These are phyloP conservation scores for Mylabris phalerata DNA, from an alignment of 1,140 invertebrate species.

Conservation along the genomic window DNA sequence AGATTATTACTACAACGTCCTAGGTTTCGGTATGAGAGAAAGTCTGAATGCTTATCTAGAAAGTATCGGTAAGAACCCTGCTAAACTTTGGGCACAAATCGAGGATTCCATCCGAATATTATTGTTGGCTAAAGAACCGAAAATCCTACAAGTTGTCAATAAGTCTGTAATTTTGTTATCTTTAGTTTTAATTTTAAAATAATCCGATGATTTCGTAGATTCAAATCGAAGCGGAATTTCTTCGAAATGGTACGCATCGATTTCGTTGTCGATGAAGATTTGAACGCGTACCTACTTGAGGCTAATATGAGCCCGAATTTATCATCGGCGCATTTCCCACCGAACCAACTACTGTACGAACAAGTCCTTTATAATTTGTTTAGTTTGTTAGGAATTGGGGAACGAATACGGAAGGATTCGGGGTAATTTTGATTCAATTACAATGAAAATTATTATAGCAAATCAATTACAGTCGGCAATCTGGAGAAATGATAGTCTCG, in stretches of 20 bases:
- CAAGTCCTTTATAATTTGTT: constrained; percentile 87
- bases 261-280: constrained; percentile 81
- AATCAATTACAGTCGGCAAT: constrained; percentile 15
- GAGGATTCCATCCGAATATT: constrained; percentile 70
- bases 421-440: constrained; percentile 9
- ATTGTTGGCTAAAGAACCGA: constrained; percentile 66
- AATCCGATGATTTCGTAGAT: constrained; percentile 22
- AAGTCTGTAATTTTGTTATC: constrained; percentile 25
- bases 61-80: constrained; percentile 61
- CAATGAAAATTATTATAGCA: not conserved
- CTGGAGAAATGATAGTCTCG: constrained; percentile 62
- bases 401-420: constrained; percentile 39
- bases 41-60: constrained; percentile 76
- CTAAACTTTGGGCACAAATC: constrained; percentile 74
- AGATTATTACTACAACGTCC: constrained; percentile 63
- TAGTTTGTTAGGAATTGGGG: constrained; percentile 68
- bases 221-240: constrained; percentile 62
- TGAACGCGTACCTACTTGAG: constrained; percentile 87
- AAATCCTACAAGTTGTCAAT: constrained; percentile 53
- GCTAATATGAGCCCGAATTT: constrained; percentile 98
- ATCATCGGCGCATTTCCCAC: constrained; percentile 85
- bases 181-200: no score
- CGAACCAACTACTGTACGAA: constrained; percentile 84
- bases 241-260: constrained; percentile 95
- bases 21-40: constrained; percentile 80